A percentile compares a stretch with the other conserved stretches of the same genome.
These are phyloP conservation scores for Mesitornis unicolor DNA, from an alignment of 2,113 vertebrate genomes.

Conservation along the genomic window DNA sequence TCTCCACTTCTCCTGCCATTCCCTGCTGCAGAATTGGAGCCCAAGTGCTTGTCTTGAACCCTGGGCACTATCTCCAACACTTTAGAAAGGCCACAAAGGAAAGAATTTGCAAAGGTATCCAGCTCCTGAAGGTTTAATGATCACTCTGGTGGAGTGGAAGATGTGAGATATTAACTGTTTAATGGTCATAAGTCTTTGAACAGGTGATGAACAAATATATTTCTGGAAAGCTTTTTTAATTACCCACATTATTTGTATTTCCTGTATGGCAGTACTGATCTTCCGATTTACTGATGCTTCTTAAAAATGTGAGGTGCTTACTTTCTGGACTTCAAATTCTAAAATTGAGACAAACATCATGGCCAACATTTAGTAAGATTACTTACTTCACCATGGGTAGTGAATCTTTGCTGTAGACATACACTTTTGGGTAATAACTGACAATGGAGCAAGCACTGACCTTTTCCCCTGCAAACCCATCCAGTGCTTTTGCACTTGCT, in stretches of 20 bases:
- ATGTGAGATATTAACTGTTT: not conserved
- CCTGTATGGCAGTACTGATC: not conserved
- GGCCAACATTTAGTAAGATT: not conserved
- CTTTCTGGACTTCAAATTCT: not conserved
- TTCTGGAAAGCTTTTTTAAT: not conserved
- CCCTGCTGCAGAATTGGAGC: not conserved
- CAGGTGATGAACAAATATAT: not conserved
- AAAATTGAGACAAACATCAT: not conserved
- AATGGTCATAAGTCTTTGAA: not conserved
- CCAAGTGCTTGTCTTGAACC: not conserved
- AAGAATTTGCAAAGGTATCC: not conserved
- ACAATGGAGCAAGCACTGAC: not conserved
- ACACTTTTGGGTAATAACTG: not conserved
- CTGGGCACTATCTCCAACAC: fast-evolving
- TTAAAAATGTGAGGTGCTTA: not conserved
- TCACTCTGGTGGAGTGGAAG: not conserved
- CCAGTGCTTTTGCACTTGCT: no score
- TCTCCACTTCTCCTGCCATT: not conserved
- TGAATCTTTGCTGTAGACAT: not conserved
- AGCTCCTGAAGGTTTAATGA: not conserved
- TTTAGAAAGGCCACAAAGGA: not conserved
- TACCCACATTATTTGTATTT: not conserved
- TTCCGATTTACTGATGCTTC: not conserved
- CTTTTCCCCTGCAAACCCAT: not conserved
- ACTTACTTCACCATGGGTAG: not conserved